Base-by-base conservation (phyloP, 1,140 invertebrate genomes). In the Augochlora pura region DNA sequence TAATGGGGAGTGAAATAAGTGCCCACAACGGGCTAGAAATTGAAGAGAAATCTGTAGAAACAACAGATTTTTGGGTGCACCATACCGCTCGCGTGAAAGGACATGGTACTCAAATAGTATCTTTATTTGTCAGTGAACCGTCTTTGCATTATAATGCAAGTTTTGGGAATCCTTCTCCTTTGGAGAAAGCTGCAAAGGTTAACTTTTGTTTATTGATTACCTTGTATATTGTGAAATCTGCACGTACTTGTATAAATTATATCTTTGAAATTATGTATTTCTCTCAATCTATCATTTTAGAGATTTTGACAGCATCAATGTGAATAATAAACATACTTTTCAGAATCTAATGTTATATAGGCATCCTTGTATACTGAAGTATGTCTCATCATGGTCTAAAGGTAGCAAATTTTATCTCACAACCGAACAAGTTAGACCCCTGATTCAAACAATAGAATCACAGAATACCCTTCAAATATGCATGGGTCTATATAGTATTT, bases 331-430 rank as follows among this genome's bases (percentile, higher is more conserved):
- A 46, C 68, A 38, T 87, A 23, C 82, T 46, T 94, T 95, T 73
- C 91, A 98, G 97, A 97, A 97, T 93, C 94, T 97, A 32, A 95
- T 96, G 94, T 94, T 97, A 73, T 95, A 97, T 91, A 94, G 97
- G 0, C 97, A 97, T 93, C 97, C 97, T 2, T 96, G 95, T 82
- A 97, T 97, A 84, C 89, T 97, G 9, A 95, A 95, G 85, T 97
- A 96, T 87, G 94, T 97, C 78, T 95, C 95, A n/a, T 96, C 96
- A 2, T 97, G 96, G 96, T 94, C 94, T 62, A 95, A 96, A 87
- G 94, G 95, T 63, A 96, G 95, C 4, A 95, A 95, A 83, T 95
- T 95, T 87, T 95, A 96, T 91, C 93, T 97, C 67, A 96, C 95
- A 8, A 97, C 96, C 6, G 96, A 97, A 91, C 94, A 95, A 91